Evolutionary conservation across 92 coral and sea anemone genomes (phyloP), one percentile per base, ranked within the genome.

Genomic region (Porites rus): DNA sequence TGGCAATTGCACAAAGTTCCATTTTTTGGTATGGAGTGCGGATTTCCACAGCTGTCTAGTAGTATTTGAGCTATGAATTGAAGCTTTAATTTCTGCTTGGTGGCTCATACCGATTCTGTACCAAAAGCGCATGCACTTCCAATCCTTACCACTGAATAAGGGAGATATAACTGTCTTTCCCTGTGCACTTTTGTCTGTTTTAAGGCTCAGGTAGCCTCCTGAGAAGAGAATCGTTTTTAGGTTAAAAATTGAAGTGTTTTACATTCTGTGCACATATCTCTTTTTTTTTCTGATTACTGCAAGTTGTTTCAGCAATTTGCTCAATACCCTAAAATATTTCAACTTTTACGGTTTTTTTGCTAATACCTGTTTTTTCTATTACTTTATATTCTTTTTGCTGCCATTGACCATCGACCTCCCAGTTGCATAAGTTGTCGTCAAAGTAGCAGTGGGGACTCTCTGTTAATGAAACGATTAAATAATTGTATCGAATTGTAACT

Each of bases 111-210:
- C 77, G 16, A 81, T 81, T 54, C 77, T 28, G 69, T 69, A 72
- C 86, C 86, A 81, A 71, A 81, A 81, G 86, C 86, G 86, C 69
- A 69, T 69, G 20, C 86, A 81, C 62, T 38, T 81, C 86, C 86
- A 81, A 7, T 81, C 69, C 5, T 69, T 16, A 13, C 68, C 86
- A n/a, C 43, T 46, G 31, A 69, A 16, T 60, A 69, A 56, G 50
- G 85, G 85, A 31, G 85, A 81, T 9, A 21, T 52, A 6, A 81
- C 4, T 56, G 56, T 69, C 20, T 77, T 59, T 46, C 20, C 24
- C 18, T 8, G 51, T 6, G 18, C 58, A 28, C 43, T 56, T 60
- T 69, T 8, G 20, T 61, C 70, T 8, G 31, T 22, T 19, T 10
- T 19, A 51, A 81, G 16, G 67, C 77, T 81, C 54, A 81, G 43